Evolutionary conservation across 2,113 vertebrate species (phyloP), one percentile per base, ranked within the genome.

Genomic region (Cryptotis parvus): DNA sequence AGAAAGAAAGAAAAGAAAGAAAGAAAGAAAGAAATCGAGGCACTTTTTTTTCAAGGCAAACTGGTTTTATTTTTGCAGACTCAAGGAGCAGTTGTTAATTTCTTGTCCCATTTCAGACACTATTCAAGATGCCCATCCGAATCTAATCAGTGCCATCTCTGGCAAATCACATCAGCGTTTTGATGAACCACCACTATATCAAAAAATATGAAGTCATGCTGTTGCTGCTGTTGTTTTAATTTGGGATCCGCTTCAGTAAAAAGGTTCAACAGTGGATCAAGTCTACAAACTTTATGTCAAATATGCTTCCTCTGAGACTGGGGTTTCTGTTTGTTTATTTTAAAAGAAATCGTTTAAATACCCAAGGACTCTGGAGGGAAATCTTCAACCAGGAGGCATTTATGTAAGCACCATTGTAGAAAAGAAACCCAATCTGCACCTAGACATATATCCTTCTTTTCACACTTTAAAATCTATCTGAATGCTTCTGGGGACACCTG

Each of bases 31-130:
- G 77, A 82, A 94, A 85, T 75, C 72, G 31, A 87, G 77, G 63
- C 81, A 78, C n/a, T 86, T 80, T 86, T 84, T 91, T 80, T 93
- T 82, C 78, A 72, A 94, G 88, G 68, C 37, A 92, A 95, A 87
- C 90, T 90, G 43, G 66, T 83, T 96, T 92, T 90, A 91, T 87
- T 95, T 95, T 93, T 86, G 73, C 11, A 93, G 87, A 92, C 75
- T 92, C 76, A 68, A 88, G 65, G 52, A 88, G n/a, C 78, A 61
- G 7, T 18, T 49, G 33, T 76, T 66, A n/a, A 52, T 85, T 82
- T 81, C 75, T 91, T 75, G 82, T 63, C 79, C 68, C 52, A 65
- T 96, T 84, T 72, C 75, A 70, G 52, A 80, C 4, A 45, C 52
- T 20, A 74, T 79, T 76, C 29, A 66, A 76, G 88, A 80, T 39